These are phyloP conservation scores for Pantala flavescens DNA, from an alignment of 1,140 invertebrate genomes.

Conservation along the genomic window DNA sequence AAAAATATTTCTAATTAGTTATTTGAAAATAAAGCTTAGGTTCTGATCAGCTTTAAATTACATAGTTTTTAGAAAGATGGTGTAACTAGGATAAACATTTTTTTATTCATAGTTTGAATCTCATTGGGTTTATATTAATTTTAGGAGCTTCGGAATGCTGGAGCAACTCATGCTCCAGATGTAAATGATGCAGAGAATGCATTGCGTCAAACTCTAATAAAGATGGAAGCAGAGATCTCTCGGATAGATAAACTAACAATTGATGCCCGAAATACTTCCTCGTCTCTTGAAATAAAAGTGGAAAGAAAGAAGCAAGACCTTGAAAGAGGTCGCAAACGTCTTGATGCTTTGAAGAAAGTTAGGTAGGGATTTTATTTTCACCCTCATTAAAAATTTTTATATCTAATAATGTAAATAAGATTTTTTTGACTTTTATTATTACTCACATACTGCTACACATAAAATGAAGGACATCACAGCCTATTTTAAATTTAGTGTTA, in stretches of 20 bases:
- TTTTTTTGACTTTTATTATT: no score
- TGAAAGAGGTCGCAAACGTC: slow-evolving; percentile 82
- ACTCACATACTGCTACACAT: no score
- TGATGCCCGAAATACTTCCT: slow-evolving; percentile 65
- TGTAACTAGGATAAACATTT: no score
- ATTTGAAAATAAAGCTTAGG: no score
- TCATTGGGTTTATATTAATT: slow-evolving; percentile 10
- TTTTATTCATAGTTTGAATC: no score
- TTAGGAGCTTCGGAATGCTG: slow-evolving; percentile 48
- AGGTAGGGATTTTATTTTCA: slow-evolving; percentile 40
- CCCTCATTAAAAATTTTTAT: slow-evolving; percentile 14
- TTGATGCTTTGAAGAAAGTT: slow-evolving; percentile 89
- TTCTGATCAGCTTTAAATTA: no score
- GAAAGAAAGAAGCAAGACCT: slow-evolving; percentile 82
- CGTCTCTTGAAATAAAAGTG: slow-evolving; percentile 73
- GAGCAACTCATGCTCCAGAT: slow-evolving; percentile 69
- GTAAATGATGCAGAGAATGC: slow-evolving; percentile 67
- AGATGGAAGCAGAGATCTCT: slow-evolving; percentile 55
- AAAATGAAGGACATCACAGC: no score
- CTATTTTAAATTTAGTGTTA: no score
- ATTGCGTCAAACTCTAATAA: slow-evolving; percentile 57
- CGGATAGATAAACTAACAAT: slow-evolving; percentile 65
- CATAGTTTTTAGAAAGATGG: no score
- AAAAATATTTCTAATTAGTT: no score
- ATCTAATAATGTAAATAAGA: background rate